Evolutionary conservation across 2,888 invertebrate species (phyloP).

Genomic region (Oxycera nigricornis): DNA sequence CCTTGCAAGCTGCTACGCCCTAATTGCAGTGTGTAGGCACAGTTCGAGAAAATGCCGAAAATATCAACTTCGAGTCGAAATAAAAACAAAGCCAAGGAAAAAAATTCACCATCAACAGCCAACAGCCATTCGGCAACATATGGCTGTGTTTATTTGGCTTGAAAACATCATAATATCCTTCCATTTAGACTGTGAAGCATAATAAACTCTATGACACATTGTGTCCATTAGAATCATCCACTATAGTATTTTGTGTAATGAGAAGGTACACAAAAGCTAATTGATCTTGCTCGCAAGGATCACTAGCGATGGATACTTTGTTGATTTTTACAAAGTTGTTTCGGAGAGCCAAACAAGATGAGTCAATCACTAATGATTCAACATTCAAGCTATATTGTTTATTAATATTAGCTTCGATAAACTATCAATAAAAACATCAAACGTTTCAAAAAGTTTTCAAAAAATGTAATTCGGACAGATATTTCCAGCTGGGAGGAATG

Average conservation of each 20-base stretch:
- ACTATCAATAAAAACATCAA: no score
- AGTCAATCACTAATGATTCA: no score
- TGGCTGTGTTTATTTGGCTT: slow-evolving; percentile 31
- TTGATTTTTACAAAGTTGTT: not conserved
- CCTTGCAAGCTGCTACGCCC: not conserved
- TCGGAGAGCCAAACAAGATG: no score
- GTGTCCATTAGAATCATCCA: not conserved
- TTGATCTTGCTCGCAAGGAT: no score
- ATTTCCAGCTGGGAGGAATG: no score
- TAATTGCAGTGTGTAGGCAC: not conserved
- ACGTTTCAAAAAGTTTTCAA: no score
- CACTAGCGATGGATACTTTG: not conserved
- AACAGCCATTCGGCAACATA: slow-evolving; percentile 34
- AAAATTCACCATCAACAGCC: not conserved
- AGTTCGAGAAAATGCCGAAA: not conserved
- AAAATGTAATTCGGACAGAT: no score
- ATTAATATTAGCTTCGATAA: no score
- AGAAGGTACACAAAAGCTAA: slow-evolving; percentile 1
- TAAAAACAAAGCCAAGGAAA: not conserved
- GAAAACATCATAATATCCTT: slow-evolving; percentile 36
- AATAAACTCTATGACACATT: slow-evolving; percentile 28
- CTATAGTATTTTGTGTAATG: not conserved
- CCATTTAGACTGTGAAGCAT: slow-evolving; percentile 28
- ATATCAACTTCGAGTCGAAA: not conserved
- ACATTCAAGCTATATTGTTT: no score